A percentile compares a stretch with the other conserved stretches of the same genome.
Conservation (phyloP, 37 sponge, comb jelly and placozoan genomes). For the Eunapius fragilis region DNA sequence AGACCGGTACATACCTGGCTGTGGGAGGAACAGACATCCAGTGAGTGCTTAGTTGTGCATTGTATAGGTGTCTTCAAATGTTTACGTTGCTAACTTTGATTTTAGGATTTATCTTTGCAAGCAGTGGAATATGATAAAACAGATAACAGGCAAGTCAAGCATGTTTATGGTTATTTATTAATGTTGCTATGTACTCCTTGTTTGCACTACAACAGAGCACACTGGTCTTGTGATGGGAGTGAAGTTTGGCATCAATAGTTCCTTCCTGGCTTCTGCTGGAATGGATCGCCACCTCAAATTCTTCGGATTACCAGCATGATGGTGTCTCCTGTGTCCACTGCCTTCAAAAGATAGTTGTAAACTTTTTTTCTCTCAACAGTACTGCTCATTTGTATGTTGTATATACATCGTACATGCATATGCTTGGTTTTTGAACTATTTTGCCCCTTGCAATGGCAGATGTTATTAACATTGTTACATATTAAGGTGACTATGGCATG, state of each 20-base stretch:
- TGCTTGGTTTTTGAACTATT: background rate
- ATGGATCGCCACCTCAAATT: constrained; percentile 94
- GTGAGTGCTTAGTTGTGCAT: constrained; percentile 53
- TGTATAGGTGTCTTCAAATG: background rate
- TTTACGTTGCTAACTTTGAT: background rate
- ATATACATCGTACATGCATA: background rate
- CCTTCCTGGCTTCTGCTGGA: constrained; percentile 85
- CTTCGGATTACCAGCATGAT: constrained; percentile 42
- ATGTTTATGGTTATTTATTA: background rate
- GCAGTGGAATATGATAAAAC: constrained; percentile 84
- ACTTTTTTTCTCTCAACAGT: background rate
- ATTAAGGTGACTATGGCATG: too few species aligned
- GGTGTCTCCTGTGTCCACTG: background rate
- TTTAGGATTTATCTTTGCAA: constrained; percentile 81
- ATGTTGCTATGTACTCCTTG: too few species aligned
- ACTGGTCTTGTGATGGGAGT: constrained; percentile 83
- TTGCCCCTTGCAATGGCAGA: too few species aligned
- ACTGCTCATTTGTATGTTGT: background rate
- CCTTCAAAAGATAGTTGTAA: background rate
- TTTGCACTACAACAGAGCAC: constrained; percentile 91
- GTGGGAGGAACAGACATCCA: constrained; percentile 93
- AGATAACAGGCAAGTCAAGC: constrained; percentile 58
- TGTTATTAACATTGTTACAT: too few species aligned
- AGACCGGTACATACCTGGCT: constrained; percentile 95
- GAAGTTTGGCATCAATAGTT: constrained; percentile 90